phyloP scores from a whole-genome alignment of 2,113 vertebrate species.

The Henicopernis longicauda region DNA sequence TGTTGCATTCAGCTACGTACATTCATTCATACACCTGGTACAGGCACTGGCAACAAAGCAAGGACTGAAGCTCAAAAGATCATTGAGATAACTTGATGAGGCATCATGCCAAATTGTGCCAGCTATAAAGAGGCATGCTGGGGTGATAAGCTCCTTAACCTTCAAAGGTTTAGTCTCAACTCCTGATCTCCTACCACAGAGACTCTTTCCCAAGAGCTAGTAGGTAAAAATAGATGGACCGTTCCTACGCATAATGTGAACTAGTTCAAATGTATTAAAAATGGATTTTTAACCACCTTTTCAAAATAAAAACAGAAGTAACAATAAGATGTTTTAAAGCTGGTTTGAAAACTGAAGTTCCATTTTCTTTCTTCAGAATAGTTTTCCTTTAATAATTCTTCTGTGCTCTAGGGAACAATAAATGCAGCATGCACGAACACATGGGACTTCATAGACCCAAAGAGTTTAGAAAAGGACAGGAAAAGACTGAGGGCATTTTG shows the following conservation, averaged over 20 bases:
- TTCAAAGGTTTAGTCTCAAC: not conserved
- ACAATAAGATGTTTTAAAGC: not conserved
- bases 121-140: not conserved
- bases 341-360: not conserved
- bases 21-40: not conserved
- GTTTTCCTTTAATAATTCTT: conserved; percentile 9
- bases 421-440: not conserved
- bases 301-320: not conserved
- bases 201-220: not conserved
- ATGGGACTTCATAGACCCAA: not conserved
- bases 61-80: not conserved
- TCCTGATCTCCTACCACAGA: not conserved
- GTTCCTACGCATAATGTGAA: not conserved
- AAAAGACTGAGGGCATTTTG: not conserved
- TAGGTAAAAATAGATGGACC: not conserved
- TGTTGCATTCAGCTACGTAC: not conserved
- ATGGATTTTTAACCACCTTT: not conserved
- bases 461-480: not conserved
- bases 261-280: not conserved
- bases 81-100: not conserved
- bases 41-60: not conserved
- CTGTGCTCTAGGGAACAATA: not conserved
- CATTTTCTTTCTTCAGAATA: not conserved
- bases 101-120: not conserved
- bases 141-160: not conserved